A percentile compares a stretch with the other conserved stretches of the same genome.
phyloP scores from a whole-genome alignment of 2,888 invertebrate species.

The Hipparchia semele region DNA sequence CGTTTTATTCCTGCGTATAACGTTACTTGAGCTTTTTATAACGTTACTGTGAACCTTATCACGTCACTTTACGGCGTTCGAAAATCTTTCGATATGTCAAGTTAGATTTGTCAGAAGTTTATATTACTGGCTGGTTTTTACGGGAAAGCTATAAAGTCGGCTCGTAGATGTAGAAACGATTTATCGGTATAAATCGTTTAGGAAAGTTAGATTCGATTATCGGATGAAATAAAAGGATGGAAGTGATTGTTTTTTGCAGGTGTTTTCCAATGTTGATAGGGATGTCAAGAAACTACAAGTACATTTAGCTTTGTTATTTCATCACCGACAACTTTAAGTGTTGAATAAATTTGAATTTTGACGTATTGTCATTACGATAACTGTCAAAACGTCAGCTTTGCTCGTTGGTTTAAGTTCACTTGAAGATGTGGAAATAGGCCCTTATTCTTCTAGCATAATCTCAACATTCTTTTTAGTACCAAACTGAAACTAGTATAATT shows the following conservation, averaged over 20 bases:
- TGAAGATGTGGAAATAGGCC: no score
- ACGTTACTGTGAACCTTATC: conserved; percentile 48
- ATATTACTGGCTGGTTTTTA: conserved; percentile 66
- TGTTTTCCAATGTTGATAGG: conserved; percentile 49
- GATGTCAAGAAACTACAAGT: neutral
- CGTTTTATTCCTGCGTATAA: conserved; percentile 27
- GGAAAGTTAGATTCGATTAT: conserved; percentile 69
- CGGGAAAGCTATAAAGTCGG: conserved; percentile 63
- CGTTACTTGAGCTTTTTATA: conserved; percentile 26
- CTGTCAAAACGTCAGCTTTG: no score
- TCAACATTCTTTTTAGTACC: no score
- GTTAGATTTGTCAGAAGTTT: conserved; percentile 45
- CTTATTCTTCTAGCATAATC: no score
- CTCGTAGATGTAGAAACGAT: conserved; percentile 54
- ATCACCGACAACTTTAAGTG: no score
- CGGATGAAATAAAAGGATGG: conserved; percentile 57
- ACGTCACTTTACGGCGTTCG: conserved; percentile 9
- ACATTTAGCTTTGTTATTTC: no score
- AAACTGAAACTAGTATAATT: no score
- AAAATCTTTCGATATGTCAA: conserved; percentile 16
- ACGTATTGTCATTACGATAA: no score
- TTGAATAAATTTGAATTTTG: no score
- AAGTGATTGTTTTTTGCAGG: conserved; percentile 45
- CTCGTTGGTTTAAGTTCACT: no score
- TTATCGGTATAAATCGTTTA: conserved; percentile 58